Evolutionary conservation across 2,797 vertebrate genomes (phyloP).

Genomic region (Platyrinchus mystaceus): DNA sequence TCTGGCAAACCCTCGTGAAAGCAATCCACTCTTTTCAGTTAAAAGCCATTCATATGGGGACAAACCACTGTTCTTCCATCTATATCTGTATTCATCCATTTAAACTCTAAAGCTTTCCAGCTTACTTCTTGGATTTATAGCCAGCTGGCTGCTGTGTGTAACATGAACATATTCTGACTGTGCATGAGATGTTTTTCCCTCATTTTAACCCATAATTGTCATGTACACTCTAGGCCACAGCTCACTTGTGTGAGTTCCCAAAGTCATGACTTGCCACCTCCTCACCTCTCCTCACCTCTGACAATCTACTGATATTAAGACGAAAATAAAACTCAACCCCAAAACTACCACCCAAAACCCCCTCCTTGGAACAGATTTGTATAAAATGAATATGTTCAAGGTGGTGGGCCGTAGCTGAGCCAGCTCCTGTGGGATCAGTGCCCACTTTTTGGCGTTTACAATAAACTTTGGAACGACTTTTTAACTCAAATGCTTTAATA

Average conservation of each 20-base stretch:
- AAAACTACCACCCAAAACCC: background rate
- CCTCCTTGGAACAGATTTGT: background rate
- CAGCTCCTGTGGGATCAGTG: background rate
- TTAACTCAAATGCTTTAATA: background rate
- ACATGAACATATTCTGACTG: conserved; percentile 19
- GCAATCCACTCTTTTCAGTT: conserved; percentile 8
- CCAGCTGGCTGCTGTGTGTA: conserved; percentile 42
- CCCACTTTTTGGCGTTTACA: conserved; percentile 14
- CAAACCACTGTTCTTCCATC: conserved; percentile 43
- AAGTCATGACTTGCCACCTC: background rate
- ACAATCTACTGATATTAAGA: background rate
- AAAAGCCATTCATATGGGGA: background rate
- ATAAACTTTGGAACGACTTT: conserved; percentile 15
- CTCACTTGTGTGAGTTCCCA: background rate
- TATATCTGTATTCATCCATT: conserved; percentile 32
- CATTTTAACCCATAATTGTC: background rate
- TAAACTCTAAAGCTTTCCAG: conserved; percentile 42
- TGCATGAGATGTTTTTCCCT: background rate
- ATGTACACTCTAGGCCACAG: background rate
- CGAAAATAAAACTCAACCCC: background rate
- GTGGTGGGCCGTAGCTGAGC: background rate
- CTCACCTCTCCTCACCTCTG: rapidly evolving
- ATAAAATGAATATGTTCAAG: background rate
- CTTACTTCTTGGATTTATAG: conserved; percentile 48
- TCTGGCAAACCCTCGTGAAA: background rate